phyloP scores from a whole-genome alignment of 1,140 invertebrate species.

The Ladona fulva region DNA sequence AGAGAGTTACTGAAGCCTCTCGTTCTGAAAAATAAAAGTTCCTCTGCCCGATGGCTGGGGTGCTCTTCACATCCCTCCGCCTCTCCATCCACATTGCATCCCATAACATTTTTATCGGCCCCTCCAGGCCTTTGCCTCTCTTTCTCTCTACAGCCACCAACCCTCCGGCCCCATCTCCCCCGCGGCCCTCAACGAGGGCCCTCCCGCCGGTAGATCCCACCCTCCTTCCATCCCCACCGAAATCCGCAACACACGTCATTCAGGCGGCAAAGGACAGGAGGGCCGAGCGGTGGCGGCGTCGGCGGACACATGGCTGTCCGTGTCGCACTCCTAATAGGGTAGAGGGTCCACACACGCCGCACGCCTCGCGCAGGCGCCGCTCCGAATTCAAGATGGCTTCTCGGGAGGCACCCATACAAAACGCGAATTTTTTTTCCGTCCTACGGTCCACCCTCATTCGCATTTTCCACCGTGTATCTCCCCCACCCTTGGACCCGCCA shows the following conservation, averaged over 20 bases:
- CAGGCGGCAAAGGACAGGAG: conserved; percentile 1
- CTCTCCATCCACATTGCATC: neutral
- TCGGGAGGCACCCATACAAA: neutral
- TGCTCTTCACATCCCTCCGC: neutral
- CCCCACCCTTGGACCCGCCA: neutral
- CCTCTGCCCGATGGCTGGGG: neutral
- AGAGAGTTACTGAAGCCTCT: no score
- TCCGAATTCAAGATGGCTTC: neutral
- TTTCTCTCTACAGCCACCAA: neutral
- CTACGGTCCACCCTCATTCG: neutral
- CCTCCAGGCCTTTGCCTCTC: neutral
- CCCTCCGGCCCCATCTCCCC: neutral
- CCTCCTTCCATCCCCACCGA: neutral
- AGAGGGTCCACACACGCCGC: neutral
- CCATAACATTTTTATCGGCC: conserved; percentile 1
- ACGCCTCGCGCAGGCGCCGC: neutral
- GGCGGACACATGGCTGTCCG: neutral
- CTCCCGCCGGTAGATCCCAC: neutral
- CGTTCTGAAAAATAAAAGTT: neutral
- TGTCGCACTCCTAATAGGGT: neutral
- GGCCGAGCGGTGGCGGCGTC: neutral
- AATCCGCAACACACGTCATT: conserved; percentile 8
- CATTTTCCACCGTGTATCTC: neutral
- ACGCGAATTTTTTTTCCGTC: neutral
- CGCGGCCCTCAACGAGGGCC: neutral